Percentiles rank a stretch among this genome's conserved stretches.
These are phyloP conservation scores for Anthophora plumipes DNA, from an alignment of 2,888 invertebrate species.

Conservation along the genomic window DNA sequence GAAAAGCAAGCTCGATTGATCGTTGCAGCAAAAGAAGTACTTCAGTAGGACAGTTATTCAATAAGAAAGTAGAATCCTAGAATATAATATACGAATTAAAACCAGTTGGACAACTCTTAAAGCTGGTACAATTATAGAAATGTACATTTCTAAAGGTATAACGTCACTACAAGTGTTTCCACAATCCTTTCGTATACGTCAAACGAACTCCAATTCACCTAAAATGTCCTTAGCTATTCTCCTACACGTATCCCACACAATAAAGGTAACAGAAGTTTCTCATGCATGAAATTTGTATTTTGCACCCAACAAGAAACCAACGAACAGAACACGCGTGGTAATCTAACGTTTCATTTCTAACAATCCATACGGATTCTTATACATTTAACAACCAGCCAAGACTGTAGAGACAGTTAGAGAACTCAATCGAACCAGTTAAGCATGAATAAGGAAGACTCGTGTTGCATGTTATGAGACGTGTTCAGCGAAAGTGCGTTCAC, in stretches of 20 bases:
- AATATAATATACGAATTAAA: neutral
- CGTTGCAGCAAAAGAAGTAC: neutral
- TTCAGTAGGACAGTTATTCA: neutral
- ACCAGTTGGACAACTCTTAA: neutral
- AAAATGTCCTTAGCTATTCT: neutral
- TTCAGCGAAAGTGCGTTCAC: conserved; percentile 28
- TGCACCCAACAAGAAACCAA: neutral
- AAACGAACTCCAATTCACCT: neutral
- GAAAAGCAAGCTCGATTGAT: conserved; percentile 2
- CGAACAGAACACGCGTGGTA: neutral
- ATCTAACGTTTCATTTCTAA: neutral
- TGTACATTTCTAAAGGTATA: neutral
- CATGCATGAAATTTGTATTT: neutral
- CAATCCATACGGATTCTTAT: neutral
- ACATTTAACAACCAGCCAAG: neutral
- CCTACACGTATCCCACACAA: neutral
- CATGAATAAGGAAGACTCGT: neutral
- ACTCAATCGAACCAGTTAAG: neutral
- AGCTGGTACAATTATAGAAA: neutral
- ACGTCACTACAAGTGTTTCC: neutral
- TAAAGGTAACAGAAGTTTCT: neutral
- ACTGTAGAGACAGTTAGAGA: neutral
- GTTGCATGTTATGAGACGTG: neutral
- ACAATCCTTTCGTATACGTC: neutral
- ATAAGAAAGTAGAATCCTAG: neutral